A percentile compares a stretch with the other conserved stretches of the same genome.
Evolutionary conservation across 2,888 invertebrate species (phyloP).

Genomic region (Leucozona laternaria): DNA sequence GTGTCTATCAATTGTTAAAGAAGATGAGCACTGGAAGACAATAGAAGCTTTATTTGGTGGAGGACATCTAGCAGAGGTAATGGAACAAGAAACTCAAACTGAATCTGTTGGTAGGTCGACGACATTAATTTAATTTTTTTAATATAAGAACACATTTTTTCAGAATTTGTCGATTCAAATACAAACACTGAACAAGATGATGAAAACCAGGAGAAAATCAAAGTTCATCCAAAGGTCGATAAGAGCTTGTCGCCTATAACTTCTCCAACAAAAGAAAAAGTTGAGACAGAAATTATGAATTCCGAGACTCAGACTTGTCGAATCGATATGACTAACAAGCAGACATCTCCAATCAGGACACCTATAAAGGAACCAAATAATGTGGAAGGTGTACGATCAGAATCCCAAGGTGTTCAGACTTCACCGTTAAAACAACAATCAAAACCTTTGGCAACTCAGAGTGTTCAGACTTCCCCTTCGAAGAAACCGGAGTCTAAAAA

Average conservation of each 20-base stretch:
- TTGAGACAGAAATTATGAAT: not conserved
- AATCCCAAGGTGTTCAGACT: constrained; percentile 36
- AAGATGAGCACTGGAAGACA: constrained; percentile 82
- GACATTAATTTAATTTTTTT: not conserved
- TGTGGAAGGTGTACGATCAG: not conserved
- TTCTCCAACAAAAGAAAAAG: constrained; percentile 77
- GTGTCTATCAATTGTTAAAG: constrained; percentile 79
- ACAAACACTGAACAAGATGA: constrained; percentile 79
- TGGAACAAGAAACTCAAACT: constrained; percentile 67
- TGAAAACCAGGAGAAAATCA: constrained; percentile 76
- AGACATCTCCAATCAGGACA: constrained; percentile 57
- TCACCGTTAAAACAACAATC: not conserved
- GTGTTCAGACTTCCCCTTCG: constrained; percentile 18
- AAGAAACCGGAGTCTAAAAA: not conserved
- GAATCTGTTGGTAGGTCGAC: constrained; percentile 49
- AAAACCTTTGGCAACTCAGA: not conserved
- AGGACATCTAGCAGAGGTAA: not conserved
- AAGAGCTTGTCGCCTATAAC: constrained; percentile 80
- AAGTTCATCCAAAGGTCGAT: constrained; percentile 79
- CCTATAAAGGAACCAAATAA: constrained; percentile 1
- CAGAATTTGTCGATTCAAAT: constrained; percentile 75
- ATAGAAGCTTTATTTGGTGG: constrained; percentile 80
- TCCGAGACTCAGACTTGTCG: constrained; percentile 50
- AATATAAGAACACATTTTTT: not conserved
- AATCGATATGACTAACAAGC: constrained; percentile 39